Conservation (phyloP, 2,113 vertebrate species). For the Centropristis striata region DNA sequence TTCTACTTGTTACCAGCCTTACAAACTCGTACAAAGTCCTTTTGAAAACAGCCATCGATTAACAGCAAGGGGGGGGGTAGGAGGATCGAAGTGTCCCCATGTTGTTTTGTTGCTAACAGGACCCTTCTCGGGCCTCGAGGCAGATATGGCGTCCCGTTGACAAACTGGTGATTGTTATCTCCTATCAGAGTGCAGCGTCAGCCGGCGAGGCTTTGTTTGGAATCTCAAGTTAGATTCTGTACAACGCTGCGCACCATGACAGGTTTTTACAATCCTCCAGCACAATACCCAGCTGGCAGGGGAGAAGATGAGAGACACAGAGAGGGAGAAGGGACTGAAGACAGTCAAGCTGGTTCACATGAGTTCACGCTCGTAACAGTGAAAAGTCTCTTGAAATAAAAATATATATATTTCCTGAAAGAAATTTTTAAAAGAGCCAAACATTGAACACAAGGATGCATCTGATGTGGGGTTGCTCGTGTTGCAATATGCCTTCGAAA, state of each 20-base stretch:
- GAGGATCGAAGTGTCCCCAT: constrained; percentile 70
- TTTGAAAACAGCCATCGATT: constrained; percentile 79
- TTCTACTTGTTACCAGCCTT: constrained; percentile 50
- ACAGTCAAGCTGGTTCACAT: constrained; percentile 30
- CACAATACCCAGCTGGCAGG: constrained; percentile 54
- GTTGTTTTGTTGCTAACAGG: constrained; percentile 73
- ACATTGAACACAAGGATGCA: background rate
- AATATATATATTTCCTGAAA: background rate
- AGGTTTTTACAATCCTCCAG: constrained; percentile 58
- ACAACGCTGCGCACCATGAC: constrained; percentile 45
- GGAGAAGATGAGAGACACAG: constrained; percentile 34
- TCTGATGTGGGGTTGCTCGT: constrained; percentile 5
- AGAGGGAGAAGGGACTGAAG: constrained; percentile 11
- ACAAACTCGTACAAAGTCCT: constrained; percentile 70
- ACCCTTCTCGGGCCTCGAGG: constrained; percentile 60
- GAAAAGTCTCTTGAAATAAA: constrained; percentile 16
- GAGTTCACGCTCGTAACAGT: constrained; percentile 31
- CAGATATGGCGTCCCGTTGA: constrained; percentile 74
- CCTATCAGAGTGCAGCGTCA: constrained; percentile 63
- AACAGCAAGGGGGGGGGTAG: constrained; percentile 47
- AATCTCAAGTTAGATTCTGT: constrained; percentile 69
- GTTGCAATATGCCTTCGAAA: background rate
- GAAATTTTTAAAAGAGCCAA: background rate
- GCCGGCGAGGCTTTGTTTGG: constrained; percentile 57
- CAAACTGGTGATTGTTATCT: constrained; percentile 80